These are phyloP conservation scores for Gonioctena quinquepunctata DNA, from an alignment of 1,140 invertebrate species.

Conservation along the genomic window DNA sequence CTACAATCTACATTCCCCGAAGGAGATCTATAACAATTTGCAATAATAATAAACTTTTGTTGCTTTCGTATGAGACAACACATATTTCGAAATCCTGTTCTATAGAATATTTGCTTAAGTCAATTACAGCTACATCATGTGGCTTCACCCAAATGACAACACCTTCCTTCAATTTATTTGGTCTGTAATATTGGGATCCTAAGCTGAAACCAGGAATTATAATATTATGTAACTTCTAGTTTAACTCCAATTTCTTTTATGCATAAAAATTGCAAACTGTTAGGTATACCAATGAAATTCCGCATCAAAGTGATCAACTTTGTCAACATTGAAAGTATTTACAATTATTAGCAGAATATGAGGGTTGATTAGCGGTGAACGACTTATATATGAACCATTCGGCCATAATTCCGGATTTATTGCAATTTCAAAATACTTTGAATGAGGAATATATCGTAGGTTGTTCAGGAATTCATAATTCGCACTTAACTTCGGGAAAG, in stretches of 20 bases:
- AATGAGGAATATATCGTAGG: conserved; percentile 14
- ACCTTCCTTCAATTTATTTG: no score
- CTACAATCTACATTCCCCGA: not conserved
- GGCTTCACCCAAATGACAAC: conserved; percentile 8
- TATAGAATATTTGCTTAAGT: conserved; percentile 4
- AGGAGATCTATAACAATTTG: no score
- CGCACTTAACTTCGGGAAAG: conserved; percentile 17
- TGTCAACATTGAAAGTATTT: conserved; percentile 14
- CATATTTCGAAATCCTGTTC: conserved; percentile 12
- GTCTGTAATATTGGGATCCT: no score
- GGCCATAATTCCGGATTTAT: conserved; percentile 6
- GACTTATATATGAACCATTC: no score
- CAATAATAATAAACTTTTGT: conserved; percentile 8
- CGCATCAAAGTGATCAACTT: conserved; percentile 1
- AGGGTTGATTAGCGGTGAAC: conserved; percentile 6
- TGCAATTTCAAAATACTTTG: conserved; percentile 15
- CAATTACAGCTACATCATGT: conserved; percentile 10
- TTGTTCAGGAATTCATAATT: conserved; percentile 1
- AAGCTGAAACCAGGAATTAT: conserved; percentile 1
- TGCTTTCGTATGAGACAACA: conserved; percentile 5
- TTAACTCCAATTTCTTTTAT: not conserved
- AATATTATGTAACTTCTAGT: conserved; percentile 13
- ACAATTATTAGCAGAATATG: conserved; percentile 11
- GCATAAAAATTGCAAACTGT: conserved; percentile 9
- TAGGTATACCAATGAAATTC: conserved; percentile 6